These are phyloP conservation scores for Centruroides vittatus DNA, from an alignment of 1,140 invertebrate species.

Conservation along the genomic window DNA sequence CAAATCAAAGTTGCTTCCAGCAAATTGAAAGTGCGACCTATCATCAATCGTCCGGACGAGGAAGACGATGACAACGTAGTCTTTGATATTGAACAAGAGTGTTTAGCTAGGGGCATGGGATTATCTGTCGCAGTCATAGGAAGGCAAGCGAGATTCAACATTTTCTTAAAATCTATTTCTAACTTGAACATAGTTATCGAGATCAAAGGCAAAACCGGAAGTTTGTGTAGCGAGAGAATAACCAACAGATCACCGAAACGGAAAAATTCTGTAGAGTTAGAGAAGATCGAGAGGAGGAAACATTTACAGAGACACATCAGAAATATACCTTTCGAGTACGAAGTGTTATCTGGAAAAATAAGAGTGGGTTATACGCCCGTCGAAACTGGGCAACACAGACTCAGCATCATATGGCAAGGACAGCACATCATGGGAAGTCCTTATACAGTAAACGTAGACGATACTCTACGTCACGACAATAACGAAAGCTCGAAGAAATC, in stretches of 20 bases:
- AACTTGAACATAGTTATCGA: constrained; percentile 18
- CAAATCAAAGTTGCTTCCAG: constrained; percentile 7
- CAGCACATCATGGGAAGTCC: constrained; percentile 18
- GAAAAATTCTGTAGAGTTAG: not conserved
- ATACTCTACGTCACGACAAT: not conserved
- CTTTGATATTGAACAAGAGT: not conserved
- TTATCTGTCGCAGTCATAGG: constrained; percentile 16
- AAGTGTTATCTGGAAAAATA: constrained; percentile 14
- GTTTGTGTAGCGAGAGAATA: constrained; percentile 14
- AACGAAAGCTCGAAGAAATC: not conserved
- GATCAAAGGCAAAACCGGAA: constrained; percentile 16
- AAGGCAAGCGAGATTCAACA: constrained; percentile 15
- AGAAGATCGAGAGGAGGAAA: not conserved
- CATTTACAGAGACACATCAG: not conserved
- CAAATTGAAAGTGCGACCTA: not conserved
- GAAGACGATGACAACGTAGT: not conserved
- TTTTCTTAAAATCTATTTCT: constrained; percentile 10
- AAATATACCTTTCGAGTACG: constrained; percentile 17
- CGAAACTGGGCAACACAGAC: constrained; percentile 7
- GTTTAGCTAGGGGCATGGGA: constrained; percentile 19
- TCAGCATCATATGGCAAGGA: constrained; percentile 16
- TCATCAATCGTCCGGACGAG: not conserved
- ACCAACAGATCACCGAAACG: constrained; percentile 11
- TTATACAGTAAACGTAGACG: constrained; percentile 16
- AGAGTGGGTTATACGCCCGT: constrained; percentile 16